Evolutionary conservation across 2,113 vertebrate species (phyloP).

Genomic region (Theropithecus gelada): DNA sequence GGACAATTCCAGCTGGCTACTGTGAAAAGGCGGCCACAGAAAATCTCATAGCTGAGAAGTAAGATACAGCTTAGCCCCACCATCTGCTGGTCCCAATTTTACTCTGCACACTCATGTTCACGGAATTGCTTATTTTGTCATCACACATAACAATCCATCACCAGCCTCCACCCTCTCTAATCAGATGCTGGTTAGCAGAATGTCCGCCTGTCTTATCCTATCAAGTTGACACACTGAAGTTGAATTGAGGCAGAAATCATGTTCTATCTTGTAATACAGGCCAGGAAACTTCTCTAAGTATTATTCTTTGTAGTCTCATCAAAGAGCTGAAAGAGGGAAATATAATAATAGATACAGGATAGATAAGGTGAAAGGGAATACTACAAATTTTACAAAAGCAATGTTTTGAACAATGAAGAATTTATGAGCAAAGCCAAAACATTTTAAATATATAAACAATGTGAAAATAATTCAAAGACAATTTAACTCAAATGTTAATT

Average conservation of each 20-base stretch:
- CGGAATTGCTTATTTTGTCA: constrained; percentile 51
- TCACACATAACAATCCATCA: constrained; percentile 45
- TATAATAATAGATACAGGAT: background rate
- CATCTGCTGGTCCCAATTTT: constrained; percentile 27
- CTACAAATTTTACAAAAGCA: constrained; percentile 1
- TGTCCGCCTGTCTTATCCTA: constrained; percentile 35
- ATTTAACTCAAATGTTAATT: constrained; percentile 17
- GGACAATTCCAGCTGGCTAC: constrained; percentile 58
- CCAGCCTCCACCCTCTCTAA: background rate
- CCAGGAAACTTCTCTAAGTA: background rate
- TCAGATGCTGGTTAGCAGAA: constrained; percentile 49
- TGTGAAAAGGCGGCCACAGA: constrained; percentile 40
- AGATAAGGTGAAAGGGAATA: background rate
- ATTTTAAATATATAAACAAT: constrained; percentile 40
- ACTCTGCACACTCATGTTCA: constrained; percentile 12
- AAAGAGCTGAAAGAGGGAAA: background rate
- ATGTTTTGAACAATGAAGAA: background rate
- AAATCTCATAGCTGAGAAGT: constrained; percentile 46
- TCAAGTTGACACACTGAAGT: background rate
- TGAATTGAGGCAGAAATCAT: background rate
- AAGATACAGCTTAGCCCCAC: constrained; percentile 37
- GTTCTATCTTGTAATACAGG: background rate
- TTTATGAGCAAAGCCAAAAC: constrained; percentile 3
- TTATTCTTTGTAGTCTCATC: background rate
- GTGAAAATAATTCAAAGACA: constrained; percentile 55